A percentile compares a stretch with the other conserved stretches of the same genome.
These are phyloP conservation scores for Aratinga solstitialis DNA, from an alignment of 2,797 vertebrate species.

Conservation along the genomic window DNA sequence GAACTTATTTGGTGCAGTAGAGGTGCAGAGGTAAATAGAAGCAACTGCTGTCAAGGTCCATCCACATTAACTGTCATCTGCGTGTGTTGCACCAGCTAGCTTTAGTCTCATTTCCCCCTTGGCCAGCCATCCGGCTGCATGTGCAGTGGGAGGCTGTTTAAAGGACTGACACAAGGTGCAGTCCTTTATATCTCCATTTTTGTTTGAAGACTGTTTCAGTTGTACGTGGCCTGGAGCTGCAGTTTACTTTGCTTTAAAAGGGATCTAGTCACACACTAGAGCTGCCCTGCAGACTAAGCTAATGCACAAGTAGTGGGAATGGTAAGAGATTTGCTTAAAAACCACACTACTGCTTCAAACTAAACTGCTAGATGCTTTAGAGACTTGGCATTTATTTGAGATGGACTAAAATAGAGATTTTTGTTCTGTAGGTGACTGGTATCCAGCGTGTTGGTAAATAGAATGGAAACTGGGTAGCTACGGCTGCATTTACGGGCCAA, in stretches of 20 bases:
- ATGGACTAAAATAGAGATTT: background rate
- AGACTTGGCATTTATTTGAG: background rate
- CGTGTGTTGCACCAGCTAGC: background rate
- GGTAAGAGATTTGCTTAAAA: background rate
- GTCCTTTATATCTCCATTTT: background rate
- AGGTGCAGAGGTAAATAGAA: background rate
- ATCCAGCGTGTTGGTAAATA: background rate
- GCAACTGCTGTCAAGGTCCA: background rate
- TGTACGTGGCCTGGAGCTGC: background rate
- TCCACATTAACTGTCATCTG: background rate
- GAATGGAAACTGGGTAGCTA: background rate
- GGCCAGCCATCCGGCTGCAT: background rate
- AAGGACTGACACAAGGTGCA: background rate
- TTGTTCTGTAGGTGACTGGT: background rate
- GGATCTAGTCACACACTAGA: background rate
- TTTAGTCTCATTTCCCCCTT: background rate
- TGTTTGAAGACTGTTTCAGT: background rate
- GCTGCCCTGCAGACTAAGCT: background rate
- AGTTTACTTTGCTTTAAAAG: background rate
- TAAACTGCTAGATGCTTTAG: background rate
- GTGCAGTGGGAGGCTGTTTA: background rate
- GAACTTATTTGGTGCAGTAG: background rate
- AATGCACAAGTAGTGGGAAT: background rate
- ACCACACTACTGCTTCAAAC: background rate
- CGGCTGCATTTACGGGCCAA: background rate